These are phyloP conservation scores for Eretmocerus hayati DNA, from an alignment of 2,888 invertebrate genomes.

Conservation along the genomic window DNA sequence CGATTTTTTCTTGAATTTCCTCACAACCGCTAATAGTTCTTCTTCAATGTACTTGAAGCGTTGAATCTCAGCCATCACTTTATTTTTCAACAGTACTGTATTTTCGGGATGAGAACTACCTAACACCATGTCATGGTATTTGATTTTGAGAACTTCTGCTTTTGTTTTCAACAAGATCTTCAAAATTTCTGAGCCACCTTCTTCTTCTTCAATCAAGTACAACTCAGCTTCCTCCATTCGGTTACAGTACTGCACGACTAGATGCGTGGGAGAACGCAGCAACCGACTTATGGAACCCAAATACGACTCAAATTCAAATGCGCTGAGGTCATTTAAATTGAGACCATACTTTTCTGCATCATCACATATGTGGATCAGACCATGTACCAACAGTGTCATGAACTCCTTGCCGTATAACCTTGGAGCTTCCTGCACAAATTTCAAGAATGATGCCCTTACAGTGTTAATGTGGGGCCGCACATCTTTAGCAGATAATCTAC, in stretches of 20 bases:
- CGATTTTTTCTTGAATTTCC: not conserved
- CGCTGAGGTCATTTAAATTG: slow-evolving; percentile 2
- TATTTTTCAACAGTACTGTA: slow-evolving; percentile 2
- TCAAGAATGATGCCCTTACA: not conserved
- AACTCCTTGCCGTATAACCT: slow-evolving; percentile 1
- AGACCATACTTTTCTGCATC: slow-evolving; percentile 1
- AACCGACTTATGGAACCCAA: slow-evolving; percentile 2
- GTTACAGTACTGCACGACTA: slow-evolving; percentile 1
- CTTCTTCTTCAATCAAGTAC: not conserved
- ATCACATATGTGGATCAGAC: slow-evolving; percentile 4
- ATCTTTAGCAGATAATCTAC: slow-evolving; percentile 1
- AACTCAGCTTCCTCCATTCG: not conserved
- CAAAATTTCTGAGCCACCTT: not conserved
- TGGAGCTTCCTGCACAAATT: not conserved
- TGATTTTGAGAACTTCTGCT: slow-evolving; percentile 4
- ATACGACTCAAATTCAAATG: slow-evolving; percentile 6
- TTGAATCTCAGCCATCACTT: not conserved
- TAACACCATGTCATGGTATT: slow-evolving; percentile 1
- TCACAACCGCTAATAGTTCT: not conserved
- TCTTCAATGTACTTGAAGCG: not conserved
- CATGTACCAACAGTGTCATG: not conserved
- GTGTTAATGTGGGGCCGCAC: not conserved
- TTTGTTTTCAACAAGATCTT: not conserved
- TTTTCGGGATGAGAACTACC: slow-evolving; percentile 2
- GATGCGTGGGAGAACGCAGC: not conserved